Conservation (phyloP, 2,888 invertebrate genomes). For the Cantharis nigra region DNA sequence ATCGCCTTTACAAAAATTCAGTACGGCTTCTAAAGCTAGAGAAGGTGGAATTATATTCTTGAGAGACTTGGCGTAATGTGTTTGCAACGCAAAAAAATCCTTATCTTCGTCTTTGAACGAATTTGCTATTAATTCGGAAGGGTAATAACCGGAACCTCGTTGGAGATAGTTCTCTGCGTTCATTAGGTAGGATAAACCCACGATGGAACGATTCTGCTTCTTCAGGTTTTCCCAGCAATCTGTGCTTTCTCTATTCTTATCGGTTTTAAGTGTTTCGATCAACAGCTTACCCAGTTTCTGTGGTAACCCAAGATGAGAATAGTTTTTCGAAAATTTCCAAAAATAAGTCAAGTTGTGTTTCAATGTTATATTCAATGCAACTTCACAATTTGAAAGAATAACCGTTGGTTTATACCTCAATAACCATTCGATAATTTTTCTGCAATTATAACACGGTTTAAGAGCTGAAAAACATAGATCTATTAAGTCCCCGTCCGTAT, state of each 20-base stretch:
- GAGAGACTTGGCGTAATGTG: neutral
- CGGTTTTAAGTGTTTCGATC: neutral
- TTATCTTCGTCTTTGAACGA: neutral
- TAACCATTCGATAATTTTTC: neutral
- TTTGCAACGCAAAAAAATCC: neutral
- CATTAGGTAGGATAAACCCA: neutral
- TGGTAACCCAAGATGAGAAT: conserved; percentile 10
- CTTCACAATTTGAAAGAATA: neutral
- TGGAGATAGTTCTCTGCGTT: neutral
- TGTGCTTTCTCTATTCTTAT: neutral
- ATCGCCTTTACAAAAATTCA: conserved; percentile 8
- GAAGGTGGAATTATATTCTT: conserved; percentile 13
- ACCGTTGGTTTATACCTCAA: neutral
- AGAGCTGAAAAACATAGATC: neutral
- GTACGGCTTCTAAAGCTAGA: conserved; percentile 1
- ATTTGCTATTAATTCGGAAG: neutral
- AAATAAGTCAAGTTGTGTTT: neutral
- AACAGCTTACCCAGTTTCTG: neutral
- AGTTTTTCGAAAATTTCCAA: conserved; percentile 10
- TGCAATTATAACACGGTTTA: neutral
- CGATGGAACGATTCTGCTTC: neutral
- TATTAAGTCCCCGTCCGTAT: neutral
- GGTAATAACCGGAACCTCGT: neutral
- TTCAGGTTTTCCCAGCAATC: neutral
- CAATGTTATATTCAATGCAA: neutral